Evolutionary conservation across 2,113 vertebrate species (phyloP), one percentile per base, ranked within the genome.

Genomic region (Sitta europaea): DNA sequence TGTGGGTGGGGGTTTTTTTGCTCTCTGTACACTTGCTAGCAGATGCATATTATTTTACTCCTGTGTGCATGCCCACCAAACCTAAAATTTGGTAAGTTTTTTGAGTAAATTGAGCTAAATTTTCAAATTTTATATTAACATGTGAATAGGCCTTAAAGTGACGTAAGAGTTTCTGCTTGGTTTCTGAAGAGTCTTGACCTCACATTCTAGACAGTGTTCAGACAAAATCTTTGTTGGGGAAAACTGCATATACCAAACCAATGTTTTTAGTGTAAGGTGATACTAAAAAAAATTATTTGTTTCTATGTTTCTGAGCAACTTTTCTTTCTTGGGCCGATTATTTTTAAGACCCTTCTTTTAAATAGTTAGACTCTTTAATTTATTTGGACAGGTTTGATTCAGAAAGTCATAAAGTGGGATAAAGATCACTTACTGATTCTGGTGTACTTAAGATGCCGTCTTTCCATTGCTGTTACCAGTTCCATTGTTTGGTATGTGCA

Each of bases 1-100:
- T 68, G 85, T 7, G 5, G 13, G 3, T 43, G 33, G 1, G 11
- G 40, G 13, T 42, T 42, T 42, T 65, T 36, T 5, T 1, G 1
- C 61, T 76, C 15, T 80, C 65, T 77, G 7, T 57, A 9, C 5
- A 3, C 51, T 79, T 76, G 2, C 40, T 62, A 71, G 70, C 11
- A 21, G 18, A 33, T 51, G 5, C 2, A 16, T 62, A 45, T 15
- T 55, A 16, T 45, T 77, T 65, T 77, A 19, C 10, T 68, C 12
- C 14, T 65, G 14, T 25, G 28, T 25, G 4, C 0, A 0, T 74
- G 33, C 5, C 22, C 8, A 23, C 10, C 38, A n/a, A 78, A 86
- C 31, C 45, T 70, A 48, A 70, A 68, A 73, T 90, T 51, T 76
- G 14, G 1, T 20, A 67, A 23, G 8, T n/a, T 23, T 75, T 91